These are phyloP conservation scores for Oryctes rhinoceros DNA, from an alignment of 1,140 invertebrate species.

Conservation along the genomic window DNA sequence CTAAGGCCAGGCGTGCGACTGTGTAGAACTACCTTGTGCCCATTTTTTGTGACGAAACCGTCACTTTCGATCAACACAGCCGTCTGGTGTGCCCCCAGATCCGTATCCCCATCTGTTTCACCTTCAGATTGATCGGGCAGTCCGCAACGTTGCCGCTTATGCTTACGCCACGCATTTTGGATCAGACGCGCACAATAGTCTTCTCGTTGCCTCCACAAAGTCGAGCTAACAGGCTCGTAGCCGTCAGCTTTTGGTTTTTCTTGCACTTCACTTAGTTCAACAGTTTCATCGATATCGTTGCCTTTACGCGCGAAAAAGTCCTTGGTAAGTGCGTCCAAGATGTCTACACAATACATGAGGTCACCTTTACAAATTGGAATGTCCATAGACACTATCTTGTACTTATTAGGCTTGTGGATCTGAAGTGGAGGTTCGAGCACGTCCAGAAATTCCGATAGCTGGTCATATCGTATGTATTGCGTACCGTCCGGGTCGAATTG, in stretches of 20 bases:
- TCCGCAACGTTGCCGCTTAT: conserved; percentile 74
- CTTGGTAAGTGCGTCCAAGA: conserved; percentile 93
- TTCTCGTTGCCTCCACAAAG: conserved; percentile 92
- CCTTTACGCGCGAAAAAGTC: conserved; percentile 97
- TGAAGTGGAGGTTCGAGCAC: conserved; percentile 92
- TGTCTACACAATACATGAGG: conserved; percentile 97
- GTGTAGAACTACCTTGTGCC: conserved; percentile 88
- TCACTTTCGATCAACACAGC: conserved; percentile 84
- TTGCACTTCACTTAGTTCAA: conserved; percentile 80
- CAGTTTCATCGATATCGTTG: conserved; percentile 89
- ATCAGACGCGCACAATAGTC: conserved; percentile 95
- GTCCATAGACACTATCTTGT: conserved; percentile 98
- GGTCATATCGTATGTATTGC: conserved; percentile 94
- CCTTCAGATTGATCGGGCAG: conserved; percentile 57
- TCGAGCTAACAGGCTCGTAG: conserved; percentile 93
- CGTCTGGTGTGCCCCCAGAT: conserved; percentile 68
- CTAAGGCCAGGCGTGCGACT: conserved; percentile 83
- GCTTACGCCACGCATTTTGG: conserved; percentile 91
- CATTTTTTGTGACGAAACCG: conserved; percentile 82
- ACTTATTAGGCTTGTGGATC: conserved; percentile 98
- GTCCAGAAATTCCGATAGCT: conserved; percentile 94
- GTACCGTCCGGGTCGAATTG: conserved; percentile 97
- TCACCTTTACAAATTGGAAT: conserved; percentile 98
- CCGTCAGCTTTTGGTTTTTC: conserved; percentile 81
- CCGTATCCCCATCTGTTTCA: conserved; percentile 56